A percentile compares a stretch with the other conserved stretches of the same genome.
Conservation (phyloP, 2,113 vertebrate genomes). For the Xiphophorus hellerii region DNA sequence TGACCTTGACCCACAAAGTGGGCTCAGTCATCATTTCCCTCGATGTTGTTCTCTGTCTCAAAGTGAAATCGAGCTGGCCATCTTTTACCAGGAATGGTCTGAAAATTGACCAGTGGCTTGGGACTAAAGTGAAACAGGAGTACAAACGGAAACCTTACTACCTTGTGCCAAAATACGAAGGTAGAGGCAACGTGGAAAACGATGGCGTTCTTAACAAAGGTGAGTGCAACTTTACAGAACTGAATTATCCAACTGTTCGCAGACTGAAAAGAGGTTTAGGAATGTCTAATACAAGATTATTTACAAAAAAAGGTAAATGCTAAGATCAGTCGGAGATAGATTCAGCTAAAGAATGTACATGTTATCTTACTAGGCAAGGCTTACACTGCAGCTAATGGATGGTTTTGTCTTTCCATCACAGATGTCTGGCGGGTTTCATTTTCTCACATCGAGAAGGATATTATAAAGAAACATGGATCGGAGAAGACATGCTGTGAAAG, state of each 20-base stretch:
- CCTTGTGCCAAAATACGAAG: constrained; percentile 85
- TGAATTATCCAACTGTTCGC: neutral
- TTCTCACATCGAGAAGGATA: constrained; percentile 80
- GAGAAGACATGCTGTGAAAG: constrained; percentile 81
- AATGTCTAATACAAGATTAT: too few species aligned
- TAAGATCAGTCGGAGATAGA: too few species aligned
- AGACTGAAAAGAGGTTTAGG: neutral
- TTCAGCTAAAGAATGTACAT: too few species aligned
- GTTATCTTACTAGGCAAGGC: too few species aligned
- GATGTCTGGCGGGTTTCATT: constrained; percentile 83
- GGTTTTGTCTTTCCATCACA: constrained; percentile 28
- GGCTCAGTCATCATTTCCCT: constrained; percentile 76
- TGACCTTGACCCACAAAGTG: constrained; percentile 73
- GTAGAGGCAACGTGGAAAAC: constrained; percentile 57
- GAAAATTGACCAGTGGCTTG: constrained; percentile 81
- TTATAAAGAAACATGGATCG: constrained; percentile 80
- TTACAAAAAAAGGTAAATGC: too few species aligned
- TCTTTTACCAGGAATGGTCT: constrained; percentile 72
- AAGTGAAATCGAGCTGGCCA: constrained; percentile 79
- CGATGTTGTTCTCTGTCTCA: constrained; percentile 85
- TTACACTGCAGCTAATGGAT: neutral
- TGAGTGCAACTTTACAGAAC: constrained; percentile 19
- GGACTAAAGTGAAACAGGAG: constrained; percentile 66
- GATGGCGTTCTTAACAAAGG: constrained; percentile 65
- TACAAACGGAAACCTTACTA: constrained; percentile 66